A percentile compares a stretch with the other conserved stretches of the same genome.
phyloP scores from a whole-genome alignment of 2,113 vertebrate species.

The Casuarius casuarius region DNA sequence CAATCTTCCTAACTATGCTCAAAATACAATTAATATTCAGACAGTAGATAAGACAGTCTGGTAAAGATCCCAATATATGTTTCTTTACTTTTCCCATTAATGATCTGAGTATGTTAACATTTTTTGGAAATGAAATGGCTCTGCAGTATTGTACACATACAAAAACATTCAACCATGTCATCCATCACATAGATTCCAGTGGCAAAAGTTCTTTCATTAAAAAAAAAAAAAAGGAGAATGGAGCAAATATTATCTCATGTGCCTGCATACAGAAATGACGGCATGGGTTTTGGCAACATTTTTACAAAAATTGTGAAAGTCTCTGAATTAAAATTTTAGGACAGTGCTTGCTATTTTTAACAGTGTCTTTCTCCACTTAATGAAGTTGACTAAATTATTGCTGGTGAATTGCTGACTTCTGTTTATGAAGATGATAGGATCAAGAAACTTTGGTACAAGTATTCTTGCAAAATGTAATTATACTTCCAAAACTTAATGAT shows the following conservation, averaged over 20 bases:
- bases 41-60: neutral
- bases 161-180: neutral
- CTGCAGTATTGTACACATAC: neutral
- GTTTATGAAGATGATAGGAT: neutral
- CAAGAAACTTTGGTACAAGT: neutral
- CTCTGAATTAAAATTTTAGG: neutral
- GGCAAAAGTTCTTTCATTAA: neutral
- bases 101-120: rapidly evolving
- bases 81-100: neutral
- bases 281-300: neutral
- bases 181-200: neutral
- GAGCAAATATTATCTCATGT: neutral
- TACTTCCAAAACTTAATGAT: neutral
- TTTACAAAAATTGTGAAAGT: neutral
- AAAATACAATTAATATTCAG: neutral
- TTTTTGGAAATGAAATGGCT: neutral
- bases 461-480: neutral
- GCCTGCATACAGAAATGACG: neutral
- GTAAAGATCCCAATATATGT: neutral
- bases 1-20: neutral
- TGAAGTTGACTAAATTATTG: neutral
- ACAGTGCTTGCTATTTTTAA: neutral
- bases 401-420: neutral
- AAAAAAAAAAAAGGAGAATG: neutral
- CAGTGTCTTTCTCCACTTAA: neutral